Percentiles rank a stretch among this genome's conserved stretches.
These are phyloP conservation scores for Panorpa germanica DNA, from an alignment of 2,888 invertebrate species.

Conservation along the genomic window DNA sequence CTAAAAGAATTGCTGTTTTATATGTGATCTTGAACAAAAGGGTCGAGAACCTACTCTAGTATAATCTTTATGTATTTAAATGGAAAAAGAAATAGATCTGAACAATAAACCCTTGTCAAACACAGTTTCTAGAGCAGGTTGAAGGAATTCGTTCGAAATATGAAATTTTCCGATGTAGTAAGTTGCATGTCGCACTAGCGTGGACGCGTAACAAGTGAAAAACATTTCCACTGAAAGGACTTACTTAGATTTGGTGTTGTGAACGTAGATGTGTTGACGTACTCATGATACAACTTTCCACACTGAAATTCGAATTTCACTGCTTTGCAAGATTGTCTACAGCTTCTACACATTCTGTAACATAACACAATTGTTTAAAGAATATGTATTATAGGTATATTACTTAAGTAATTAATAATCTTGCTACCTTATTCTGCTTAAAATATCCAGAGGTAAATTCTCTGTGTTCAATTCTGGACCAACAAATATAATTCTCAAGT, in stretches of 20 bases:
- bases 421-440: slow-evolving; percentile 32
- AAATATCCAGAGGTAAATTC: slow-evolving; percentile 32
- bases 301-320: slow-evolving; percentile 34
- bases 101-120: too few species aligned
- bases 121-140: too few species aligned
- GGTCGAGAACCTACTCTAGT: too few species aligned
- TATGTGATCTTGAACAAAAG: too few species aligned
- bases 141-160: too few species aligned
- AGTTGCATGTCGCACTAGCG: too few species aligned
- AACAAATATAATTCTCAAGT: slow-evolving; percentile 37
- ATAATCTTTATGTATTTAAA: slow-evolving; percentile 3
- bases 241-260: slow-evolving; percentile 34
- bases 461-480: slow-evolving; percentile 43
- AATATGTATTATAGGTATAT: slow-evolving; percentile 4
- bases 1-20: too few species aligned
- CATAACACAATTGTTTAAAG: slow-evolving; percentile 3
- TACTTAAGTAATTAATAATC: slow-evolving; percentile 4
- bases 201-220: too few species aligned
- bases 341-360: slow-evolving; percentile 30
- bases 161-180: too few species aligned
- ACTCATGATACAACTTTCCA: slow-evolving; percentile 31
- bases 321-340: slow-evolving; percentile 27
- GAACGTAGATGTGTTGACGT: slow-evolving; percentile 26
- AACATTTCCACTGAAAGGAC: slow-evolving; percentile 8
- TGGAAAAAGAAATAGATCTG: slow-evolving; percentile 1